Evolutionary conservation across 2,888 invertebrate species (phyloP).

Genomic region (Drosophila borealis): DNA sequence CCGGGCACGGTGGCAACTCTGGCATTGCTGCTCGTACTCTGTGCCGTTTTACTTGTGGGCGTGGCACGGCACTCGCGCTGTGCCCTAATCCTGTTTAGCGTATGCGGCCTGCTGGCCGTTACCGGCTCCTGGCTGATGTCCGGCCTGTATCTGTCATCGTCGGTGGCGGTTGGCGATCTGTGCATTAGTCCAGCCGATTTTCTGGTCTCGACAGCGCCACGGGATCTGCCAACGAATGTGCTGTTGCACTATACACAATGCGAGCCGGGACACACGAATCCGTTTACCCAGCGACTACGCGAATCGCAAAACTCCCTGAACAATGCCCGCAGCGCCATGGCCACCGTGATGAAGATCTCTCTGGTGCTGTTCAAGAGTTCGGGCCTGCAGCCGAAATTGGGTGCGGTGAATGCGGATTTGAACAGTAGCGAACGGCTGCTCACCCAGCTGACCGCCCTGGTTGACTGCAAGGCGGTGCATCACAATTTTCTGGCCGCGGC

Average conservation of each 20-base stretch:
- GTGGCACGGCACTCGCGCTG: constrained; percentile 95
- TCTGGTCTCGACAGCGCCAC: constrained; percentile 88
- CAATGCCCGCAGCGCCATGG: constrained; percentile 85
- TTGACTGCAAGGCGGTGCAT: constrained; percentile 94
- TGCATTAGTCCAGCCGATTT: constrained; percentile 94
- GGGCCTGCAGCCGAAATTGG: constrained; percentile 90
- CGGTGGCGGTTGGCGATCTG: constrained; percentile 94
- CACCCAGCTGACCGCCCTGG: constrained; percentile 88
- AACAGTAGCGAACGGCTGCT: constrained; percentile 91
- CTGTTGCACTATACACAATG: constrained; percentile 93
- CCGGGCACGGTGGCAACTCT: constrained; percentile 95
- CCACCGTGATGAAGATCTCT: constrained; percentile 84
- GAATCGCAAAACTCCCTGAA: constrained; percentile 90
- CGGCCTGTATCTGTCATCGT: constrained; percentile 93
- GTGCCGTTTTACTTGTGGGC: constrained; percentile 95
- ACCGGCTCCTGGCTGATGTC: constrained; percentile 95
- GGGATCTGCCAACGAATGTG: constrained; percentile 87
- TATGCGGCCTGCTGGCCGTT: constrained; percentile 93
- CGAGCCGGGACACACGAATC: constrained; percentile 91
- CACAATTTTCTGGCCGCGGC: constrained; percentile 93
- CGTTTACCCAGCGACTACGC: constrained; percentile 92
- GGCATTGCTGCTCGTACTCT: constrained; percentile 93
- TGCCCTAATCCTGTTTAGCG: constrained; percentile 95
- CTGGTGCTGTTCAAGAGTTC: constrained; percentile 85
- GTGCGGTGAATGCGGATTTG: constrained; percentile 91